A percentile compares a stretch with the other conserved stretches of the same genome.
Conservation (phyloP, 2,797 vertebrate genomes). For the Hydrolagus colliei region DNA sequence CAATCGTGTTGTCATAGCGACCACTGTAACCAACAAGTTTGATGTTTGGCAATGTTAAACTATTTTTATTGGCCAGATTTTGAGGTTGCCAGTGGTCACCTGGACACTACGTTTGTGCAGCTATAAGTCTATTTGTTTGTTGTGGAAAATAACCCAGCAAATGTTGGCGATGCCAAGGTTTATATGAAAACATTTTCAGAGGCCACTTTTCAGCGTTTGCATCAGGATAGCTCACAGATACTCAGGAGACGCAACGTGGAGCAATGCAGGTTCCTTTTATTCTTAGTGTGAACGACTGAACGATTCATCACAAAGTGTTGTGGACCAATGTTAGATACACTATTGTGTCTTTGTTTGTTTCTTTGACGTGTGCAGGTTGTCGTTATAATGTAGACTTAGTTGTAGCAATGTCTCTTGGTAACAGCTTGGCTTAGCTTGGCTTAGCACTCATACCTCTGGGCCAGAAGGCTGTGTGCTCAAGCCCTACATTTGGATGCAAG, state of each 20-base stretch:
- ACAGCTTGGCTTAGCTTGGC: no score
- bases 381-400: no score
- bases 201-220: background rate
- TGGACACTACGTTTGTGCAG: background rate
- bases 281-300: background rate
- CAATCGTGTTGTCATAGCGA: slow-evolving; percentile 25
- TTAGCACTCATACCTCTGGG: no score
- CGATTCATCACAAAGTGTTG: background rate
- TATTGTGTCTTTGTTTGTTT: no score
- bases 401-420: no score
- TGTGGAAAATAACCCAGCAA: slow-evolving; percentile 13
- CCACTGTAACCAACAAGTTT: slow-evolving; percentile 22
- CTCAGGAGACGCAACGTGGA: background rate
- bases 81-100: background rate
- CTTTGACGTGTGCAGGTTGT: no score
- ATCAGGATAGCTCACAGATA: background rate
- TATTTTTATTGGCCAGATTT: background rate
- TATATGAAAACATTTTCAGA: slow-evolving; percentile 14
- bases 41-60: background rate
- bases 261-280: background rate
- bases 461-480: no score
- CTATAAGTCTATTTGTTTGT: background rate
- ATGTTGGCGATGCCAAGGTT: slow-evolving; percentile 18
- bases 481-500: no score
- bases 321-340: background rate